These are phyloP conservation scores for Emydoidea blandingii DNA, from an alignment of 2,797 vertebrate species.

Conservation along the genomic window DNA sequence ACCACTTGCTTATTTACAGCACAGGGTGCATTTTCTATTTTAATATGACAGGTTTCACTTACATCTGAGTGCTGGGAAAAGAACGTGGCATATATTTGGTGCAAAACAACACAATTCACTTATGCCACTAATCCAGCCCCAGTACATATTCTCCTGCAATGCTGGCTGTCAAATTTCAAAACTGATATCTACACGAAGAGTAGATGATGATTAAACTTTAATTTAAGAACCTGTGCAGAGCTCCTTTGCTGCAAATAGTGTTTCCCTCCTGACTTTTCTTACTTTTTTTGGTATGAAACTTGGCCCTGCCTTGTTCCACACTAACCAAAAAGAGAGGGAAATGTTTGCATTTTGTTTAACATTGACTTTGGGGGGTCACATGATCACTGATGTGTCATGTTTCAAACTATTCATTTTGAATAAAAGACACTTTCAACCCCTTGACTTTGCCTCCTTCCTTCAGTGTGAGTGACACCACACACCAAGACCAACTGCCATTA, in stretches of 20 bases:
- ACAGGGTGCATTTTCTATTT: neutral
- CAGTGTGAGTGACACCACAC: fast-evolving
- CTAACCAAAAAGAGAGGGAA: neutral
- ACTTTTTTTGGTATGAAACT: neutral
- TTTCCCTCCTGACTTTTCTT: neutral
- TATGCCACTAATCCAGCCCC: neutral
- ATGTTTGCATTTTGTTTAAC: neutral
- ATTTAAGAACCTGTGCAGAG: neutral
- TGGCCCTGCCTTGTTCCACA: neutral
- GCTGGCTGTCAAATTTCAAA: neutral
- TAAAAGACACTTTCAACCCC: neutral
- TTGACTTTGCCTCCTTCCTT: neutral
- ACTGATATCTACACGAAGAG: neutral
- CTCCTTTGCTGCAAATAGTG: neutral
- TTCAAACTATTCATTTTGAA: neutral
- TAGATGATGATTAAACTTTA: neutral
- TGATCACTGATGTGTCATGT: no score
- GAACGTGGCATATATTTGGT: neutral
- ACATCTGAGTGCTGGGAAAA: neutral
- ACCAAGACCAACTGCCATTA: neutral
- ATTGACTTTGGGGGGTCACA: neutral
- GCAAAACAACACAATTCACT: neutral
- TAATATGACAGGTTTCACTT: neutral
- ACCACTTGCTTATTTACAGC: neutral
- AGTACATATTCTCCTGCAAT: neutral